Base-by-base conservation (phyloP, 2,888 invertebrate genomes). In the Erpobdella octoculata region DNA sequence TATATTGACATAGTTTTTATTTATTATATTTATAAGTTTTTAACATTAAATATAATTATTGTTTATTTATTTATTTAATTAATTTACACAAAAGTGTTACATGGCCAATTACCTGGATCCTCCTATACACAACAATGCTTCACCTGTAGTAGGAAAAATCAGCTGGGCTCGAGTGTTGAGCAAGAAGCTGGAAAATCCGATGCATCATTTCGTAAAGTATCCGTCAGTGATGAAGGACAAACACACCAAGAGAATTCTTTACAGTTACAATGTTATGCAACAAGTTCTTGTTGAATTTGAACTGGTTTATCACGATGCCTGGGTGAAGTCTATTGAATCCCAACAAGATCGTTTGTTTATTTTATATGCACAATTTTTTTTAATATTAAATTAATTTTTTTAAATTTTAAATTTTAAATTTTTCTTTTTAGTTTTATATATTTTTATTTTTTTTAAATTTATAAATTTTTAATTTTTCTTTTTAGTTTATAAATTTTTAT, bases 221-320 rank as follows among this genome's bases (percentile, higher is more conserved):
- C 76, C 78, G 53, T 72, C 75, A 1, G 77, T 79, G 38, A 75
- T 80, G 75, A 77, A 78, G 48, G 76, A 77, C 12, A 76, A 78
- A 15, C 79, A 80, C 48, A 79, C 78, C 15, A 80, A 78, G 75
- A 79, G 77, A 59, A 79, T 80, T 33, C 78, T 82, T 15, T 75
- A 76, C 31, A 78, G 89, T 69, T 92, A 89, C 80, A 92, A 92
- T 79, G 89, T 89, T 1, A 86, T 92, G 83, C 87, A 89, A 37
- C 88, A 88, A 73, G 90, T 91, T 2, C 88, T 92, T 74, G 87
- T 90, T 21, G 90, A 91, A 79, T 92, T 89, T 79, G 92, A 92
- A 83, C 86, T 90, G 78, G 88, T 91, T 73, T 90, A 91, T 81
- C 91, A 92, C 79, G 86, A 87, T 76, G 90, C 90, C 0, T 92